phyloP scores from a whole-genome alignment of 2,797 vertebrate genomes.

The Chaunax sp. region DNA sequence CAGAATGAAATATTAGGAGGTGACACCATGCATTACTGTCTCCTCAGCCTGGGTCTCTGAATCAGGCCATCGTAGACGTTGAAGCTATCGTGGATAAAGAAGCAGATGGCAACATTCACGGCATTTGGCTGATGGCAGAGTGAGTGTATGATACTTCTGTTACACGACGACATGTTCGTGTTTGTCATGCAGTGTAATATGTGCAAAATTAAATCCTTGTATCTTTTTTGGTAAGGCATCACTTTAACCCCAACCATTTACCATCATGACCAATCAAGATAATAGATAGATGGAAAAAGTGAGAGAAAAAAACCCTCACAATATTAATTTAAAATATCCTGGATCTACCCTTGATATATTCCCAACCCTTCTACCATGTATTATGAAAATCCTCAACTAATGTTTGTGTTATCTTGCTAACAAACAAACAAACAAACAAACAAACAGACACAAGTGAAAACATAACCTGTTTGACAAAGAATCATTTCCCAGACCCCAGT shows the following conservation, averaged over 20 bases:
- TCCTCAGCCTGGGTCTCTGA: constrained; percentile 84
- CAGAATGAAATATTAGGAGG: constrained; percentile 58
- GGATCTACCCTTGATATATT: too few relatives aligned
- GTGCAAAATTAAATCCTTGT: neutral
- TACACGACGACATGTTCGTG: constrained; percentile 2
- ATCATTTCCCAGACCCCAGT: too few relatives aligned
- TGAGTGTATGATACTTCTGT: constrained; percentile 65
- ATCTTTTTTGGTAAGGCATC: neutral
- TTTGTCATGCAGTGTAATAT: neutral
- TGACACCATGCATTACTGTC: constrained; percentile 53
- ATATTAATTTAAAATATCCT: too few relatives aligned
- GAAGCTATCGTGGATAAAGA: constrained; percentile 68
- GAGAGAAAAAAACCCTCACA: too few relatives aligned
- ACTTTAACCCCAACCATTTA: neutral
- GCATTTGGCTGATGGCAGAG: constrained; percentile 88
- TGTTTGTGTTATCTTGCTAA: too few relatives aligned
- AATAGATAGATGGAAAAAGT: too few relatives aligned
- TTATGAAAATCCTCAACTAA: too few relatives aligned
- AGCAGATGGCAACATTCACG: constrained; percentile 78
- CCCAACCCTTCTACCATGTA: too few relatives aligned
- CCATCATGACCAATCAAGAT: too few relatives aligned
- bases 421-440: neutral
- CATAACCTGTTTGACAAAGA: too few relatives aligned
- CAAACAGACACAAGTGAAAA: too few relatives aligned
- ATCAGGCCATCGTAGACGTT: constrained; percentile 86